A percentile compares a stretch with the other conserved stretches of the same genome.
phyloP scores from a whole-genome alignment of 2,888 invertebrate genomes.

The Caenorhabditis sp. region DNA sequence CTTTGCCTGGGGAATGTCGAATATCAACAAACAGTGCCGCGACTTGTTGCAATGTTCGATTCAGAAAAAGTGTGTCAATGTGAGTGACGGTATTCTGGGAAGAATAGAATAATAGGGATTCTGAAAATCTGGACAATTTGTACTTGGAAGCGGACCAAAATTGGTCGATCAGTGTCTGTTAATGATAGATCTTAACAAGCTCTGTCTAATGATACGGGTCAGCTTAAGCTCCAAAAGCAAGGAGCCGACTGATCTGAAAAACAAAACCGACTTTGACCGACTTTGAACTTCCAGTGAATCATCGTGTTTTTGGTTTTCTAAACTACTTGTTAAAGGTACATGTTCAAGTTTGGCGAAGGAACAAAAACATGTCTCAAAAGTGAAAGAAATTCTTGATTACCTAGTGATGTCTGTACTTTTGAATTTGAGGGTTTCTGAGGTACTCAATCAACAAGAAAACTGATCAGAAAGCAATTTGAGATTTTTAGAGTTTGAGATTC shows the following conservation, averaged over 20 bases:
- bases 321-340: background rate
- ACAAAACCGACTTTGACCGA: too few relatives aligned
- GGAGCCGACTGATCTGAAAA: too few relatives aligned
- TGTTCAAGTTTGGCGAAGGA: constrained; percentile 8
- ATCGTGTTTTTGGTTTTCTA: background rate
- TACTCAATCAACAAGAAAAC: too few relatives aligned
- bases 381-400: too few relatives aligned
- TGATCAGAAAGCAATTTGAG: too few relatives aligned
- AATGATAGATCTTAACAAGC: too few relatives aligned
- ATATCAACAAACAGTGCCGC: constrained; percentile 75
- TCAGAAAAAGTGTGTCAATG: constrained; percentile 77
- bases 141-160: too few relatives aligned
- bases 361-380: background rate
- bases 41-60: constrained; percentile 76
- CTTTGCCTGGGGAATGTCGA: constrained; percentile 24
- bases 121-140: background rate
- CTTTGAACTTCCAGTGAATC: too few relatives aligned
- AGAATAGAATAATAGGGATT: background rate
- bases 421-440: background rate
- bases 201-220: too few relatives aligned
- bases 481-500: too few relatives aligned
- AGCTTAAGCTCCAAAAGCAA: too few relatives aligned
- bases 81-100: constrained; percentile 43
- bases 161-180: too few relatives aligned
- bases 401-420: background rate